Percentiles rank a stretch among this genome's conserved stretches.
phyloP scores from a whole-genome alignment of 2,888 invertebrate species.

The Limnephilus auricula region DNA sequence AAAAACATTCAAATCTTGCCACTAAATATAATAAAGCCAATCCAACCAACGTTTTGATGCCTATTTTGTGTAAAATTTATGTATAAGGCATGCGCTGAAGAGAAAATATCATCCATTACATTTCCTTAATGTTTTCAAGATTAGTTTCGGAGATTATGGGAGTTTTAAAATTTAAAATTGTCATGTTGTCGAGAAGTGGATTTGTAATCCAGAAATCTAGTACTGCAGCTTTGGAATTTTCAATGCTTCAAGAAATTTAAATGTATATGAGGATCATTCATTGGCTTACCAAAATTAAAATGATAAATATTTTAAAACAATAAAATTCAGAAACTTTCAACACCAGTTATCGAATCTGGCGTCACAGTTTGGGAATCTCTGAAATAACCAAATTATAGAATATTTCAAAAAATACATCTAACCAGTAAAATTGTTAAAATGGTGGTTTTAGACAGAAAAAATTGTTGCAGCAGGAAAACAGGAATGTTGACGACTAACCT shows the following conservation, averaged over 20 bases:
- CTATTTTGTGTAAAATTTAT: no score
- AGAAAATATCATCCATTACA: no score
- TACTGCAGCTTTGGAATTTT: not conserved
- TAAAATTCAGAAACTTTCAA: not conserved
- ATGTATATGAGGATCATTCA: not conserved
- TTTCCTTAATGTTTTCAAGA: not conserved
- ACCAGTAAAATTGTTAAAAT: not conserved
- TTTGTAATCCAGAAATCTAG: not conserved
- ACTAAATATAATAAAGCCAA: no score
- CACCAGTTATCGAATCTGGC: not conserved
- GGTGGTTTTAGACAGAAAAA: not conserved
- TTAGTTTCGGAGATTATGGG: not conserved
- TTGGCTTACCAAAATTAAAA: not conserved
- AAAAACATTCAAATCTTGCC: no score
- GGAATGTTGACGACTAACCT: constrained; percentile 36
- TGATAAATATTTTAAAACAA: not conserved
- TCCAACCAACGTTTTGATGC: no score
- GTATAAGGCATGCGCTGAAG: no score
- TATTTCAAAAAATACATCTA: not conserved
- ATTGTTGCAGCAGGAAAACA: not conserved
- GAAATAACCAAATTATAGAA: not conserved
- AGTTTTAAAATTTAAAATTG: not conserved
- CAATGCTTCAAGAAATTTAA: no score
- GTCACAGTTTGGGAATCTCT: not conserved
- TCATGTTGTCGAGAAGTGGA: not conserved